Conservation (phyloP, 2,113 vertebrate species). For the Tonatia bakeri region DNA sequence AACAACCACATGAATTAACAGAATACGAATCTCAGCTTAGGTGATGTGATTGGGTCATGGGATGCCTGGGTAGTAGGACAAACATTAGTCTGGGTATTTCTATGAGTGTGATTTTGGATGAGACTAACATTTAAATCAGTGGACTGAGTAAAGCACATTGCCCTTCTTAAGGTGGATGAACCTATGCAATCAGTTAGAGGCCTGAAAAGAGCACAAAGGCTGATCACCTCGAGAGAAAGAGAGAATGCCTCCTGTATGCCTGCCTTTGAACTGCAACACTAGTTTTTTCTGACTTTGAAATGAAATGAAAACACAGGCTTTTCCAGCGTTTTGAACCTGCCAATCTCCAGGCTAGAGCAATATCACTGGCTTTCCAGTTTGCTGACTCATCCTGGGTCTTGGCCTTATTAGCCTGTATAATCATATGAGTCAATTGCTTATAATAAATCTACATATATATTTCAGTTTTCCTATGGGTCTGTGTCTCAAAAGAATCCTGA, state of each 20-base stretch:
- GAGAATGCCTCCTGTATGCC: not conserved
- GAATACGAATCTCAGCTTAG: not conserved
- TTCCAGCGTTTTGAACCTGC: not conserved
- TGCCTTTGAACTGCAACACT: not conserved
- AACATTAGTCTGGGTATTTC: not conserved
- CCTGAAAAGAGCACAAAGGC: not conserved
- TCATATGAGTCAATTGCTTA: not conserved
- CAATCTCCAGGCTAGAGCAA: not conserved
- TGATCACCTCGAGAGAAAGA: not conserved
- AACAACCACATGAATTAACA: not conserved
- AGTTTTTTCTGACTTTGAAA: not conserved
- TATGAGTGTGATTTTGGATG: not conserved
- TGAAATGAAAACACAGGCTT: not conserved
- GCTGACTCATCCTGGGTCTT: not conserved
- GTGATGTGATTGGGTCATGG: not conserved
- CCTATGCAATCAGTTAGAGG: not conserved
- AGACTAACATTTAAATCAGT: not conserved
- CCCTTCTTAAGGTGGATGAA: not conserved
- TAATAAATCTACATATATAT: not conserved
- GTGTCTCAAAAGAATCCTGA: not conserved
- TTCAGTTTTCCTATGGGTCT: not conserved
- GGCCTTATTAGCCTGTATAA: not conserved
- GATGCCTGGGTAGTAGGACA: not conserved
- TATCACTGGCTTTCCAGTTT: not conserved
- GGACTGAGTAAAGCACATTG: not conserved